A percentile compares a stretch with the other conserved stretches of the same genome.
phyloP scores from a whole-genome alignment of 2,888 invertebrate species.

The Hymenopus coronatus region DNA sequence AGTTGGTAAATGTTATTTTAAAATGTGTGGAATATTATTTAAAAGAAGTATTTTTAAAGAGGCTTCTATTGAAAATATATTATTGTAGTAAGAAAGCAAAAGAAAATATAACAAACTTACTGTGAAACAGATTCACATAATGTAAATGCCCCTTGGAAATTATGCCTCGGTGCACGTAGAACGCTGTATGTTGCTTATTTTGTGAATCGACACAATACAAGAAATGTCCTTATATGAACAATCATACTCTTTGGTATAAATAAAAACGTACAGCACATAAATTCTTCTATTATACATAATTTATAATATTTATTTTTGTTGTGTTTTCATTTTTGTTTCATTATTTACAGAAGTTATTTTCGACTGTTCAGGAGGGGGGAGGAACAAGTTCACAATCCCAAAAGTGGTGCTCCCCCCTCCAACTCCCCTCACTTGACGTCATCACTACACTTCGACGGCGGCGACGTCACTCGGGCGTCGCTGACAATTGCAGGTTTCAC shows the following conservation, averaged over 20 bases:
- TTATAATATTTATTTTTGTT: constrained; percentile 13
- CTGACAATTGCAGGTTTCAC: constrained; percentile 55
- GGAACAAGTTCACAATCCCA: constrained; percentile 1
- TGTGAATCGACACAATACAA: neutral
- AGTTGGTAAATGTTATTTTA: too few relatives aligned
- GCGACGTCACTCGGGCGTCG: constrained; percentile 10
- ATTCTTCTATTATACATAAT: constrained; percentile 10
- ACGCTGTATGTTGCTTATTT: neutral
- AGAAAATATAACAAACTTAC: too few relatives aligned
- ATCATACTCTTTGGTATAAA: constrained; percentile 21
- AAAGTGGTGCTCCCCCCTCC: constrained; percentile 14
- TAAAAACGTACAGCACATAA: constrained; percentile 17
- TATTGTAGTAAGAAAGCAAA: too few relatives aligned
- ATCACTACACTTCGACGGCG: constrained; percentile 11
- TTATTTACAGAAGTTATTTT: constrained; percentile 11
- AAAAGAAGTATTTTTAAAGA: too few relatives aligned
- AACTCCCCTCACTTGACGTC: constrained; percentile 17
- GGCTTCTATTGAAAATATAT: too few relatives aligned
- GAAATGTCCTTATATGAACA: constrained; percentile 9
- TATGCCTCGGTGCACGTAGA: neutral
- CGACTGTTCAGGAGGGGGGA: neutral
- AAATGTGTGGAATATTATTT: too few relatives aligned
- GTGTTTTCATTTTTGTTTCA: constrained; percentile 6
- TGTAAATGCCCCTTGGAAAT: neutral
- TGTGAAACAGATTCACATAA: too few relatives aligned